These are phyloP conservation scores for Parotocinclus haroldoi DNA, from an alignment of 2,797 vertebrate species.

Conservation along the genomic window DNA sequence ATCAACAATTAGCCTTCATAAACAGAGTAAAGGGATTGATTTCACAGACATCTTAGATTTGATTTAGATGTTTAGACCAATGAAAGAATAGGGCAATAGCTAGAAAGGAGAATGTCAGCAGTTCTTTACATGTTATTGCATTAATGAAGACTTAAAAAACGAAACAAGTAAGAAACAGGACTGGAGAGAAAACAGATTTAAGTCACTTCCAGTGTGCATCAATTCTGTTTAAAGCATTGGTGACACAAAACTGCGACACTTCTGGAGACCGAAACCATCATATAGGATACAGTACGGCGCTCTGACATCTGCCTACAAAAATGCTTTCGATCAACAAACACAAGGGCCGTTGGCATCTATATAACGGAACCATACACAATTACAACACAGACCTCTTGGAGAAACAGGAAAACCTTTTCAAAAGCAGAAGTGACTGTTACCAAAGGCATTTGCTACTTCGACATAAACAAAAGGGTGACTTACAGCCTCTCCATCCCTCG, in stretches of 20 bases:
- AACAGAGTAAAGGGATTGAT: background rate
- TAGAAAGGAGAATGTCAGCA: background rate
- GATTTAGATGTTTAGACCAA: background rate
- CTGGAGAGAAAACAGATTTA: too few species aligned
- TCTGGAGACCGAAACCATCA: conserved; percentile 7
- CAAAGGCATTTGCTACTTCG: conserved; percentile 40
- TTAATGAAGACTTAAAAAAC: background rate
- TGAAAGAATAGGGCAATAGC: conserved; percentile 2
- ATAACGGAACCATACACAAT: background rate
- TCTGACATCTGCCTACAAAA: conserved; percentile 57
- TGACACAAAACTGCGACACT: conserved; percentile 38
- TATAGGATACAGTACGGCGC: conserved; percentile 26
- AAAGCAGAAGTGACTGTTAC: conserved; percentile 51
- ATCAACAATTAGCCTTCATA: conserved; percentile 8
- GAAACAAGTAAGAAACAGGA: background rate
- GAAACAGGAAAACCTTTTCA: conserved; percentile 11
- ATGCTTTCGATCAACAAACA: conserved; percentile 30
- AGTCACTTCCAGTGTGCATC: too few species aligned
- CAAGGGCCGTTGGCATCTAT: background rate
- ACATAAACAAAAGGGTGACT: conserved; percentile 77
- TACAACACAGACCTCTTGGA: conserved; percentile 2
- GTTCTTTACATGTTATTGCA: background rate
- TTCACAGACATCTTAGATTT: background rate
- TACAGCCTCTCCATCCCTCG: conserved; percentile 62
- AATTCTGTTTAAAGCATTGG: too few species aligned